A percentile compares a stretch with the other conserved stretches of the same genome.
Conservation (phyloP, 1,140 invertebrate genomes). For the Eulimnadia texana region DNA sequence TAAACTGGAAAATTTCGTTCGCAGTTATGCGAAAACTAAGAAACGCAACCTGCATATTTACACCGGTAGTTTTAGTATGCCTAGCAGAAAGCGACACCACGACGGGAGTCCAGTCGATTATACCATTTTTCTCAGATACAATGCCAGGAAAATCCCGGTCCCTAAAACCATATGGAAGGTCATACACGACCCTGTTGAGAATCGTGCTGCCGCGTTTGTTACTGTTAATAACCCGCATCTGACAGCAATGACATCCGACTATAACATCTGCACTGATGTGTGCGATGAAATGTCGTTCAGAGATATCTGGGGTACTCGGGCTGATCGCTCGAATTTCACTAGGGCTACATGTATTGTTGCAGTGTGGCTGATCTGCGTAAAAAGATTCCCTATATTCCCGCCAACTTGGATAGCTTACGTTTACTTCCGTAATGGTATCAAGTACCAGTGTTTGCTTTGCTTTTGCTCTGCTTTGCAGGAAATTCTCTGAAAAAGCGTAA, state of each 20-base stretch:
- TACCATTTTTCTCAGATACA: neutral
- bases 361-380: constrained; percentile 5
- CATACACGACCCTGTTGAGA: constrained; percentile 1
- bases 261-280: constrained; percentile 10
- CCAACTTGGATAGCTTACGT: neutral
- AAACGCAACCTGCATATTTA: neutral
- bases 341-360: constrained; percentile 16
- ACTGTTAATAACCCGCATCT: constrained; percentile 15
- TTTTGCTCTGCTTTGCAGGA: too few species aligned
- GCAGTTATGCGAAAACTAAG: too few species aligned
- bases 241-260: neutral
- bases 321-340: neutral
- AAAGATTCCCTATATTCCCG: neutral
- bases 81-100: neutral
- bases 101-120: neutral
- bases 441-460: too few species aligned
- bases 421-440: neutral
- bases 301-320: too few species aligned
- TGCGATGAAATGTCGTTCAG: constrained; percentile 12
- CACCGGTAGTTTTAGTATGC: constrained; percentile 2
- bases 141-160: neutral
- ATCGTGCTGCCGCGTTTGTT: constrained; percentile 5
- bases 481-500: too few species aligned
- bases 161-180: constrained; percentile 13
- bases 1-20: constrained; percentile 8